phyloP scores from a whole-genome alignment of 2,888 invertebrate genomes.

The Lycaena phlaeas region DNA sequence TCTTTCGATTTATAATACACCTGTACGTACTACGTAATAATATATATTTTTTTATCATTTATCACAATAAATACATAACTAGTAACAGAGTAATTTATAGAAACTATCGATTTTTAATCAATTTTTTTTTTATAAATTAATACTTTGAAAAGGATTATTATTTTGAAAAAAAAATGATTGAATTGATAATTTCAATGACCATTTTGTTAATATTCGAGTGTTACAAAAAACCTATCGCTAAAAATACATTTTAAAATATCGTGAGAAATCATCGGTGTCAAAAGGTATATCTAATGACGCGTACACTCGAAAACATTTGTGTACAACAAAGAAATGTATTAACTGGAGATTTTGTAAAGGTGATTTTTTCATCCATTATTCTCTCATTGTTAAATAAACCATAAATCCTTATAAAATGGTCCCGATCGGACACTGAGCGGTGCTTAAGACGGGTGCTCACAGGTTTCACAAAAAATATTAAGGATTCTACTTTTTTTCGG shows the following conservation, averaged over 20 bases:
- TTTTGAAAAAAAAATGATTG: too few species aligned
- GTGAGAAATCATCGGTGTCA: slow-evolving; percentile 39
- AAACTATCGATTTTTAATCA: too few species aligned
- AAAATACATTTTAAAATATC: slow-evolving; percentile 21
- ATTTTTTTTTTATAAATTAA: not conserved
- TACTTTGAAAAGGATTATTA: not conserved
- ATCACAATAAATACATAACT: not conserved
- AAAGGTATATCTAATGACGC: slow-evolving; percentile 54
- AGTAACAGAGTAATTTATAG: not conserved
- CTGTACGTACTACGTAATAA: too few species aligned
- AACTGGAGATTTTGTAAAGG: slow-evolving; percentile 29
- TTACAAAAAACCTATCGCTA: too few species aligned
- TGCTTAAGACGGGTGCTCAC: slow-evolving; percentile 35
- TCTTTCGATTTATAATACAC: too few species aligned
- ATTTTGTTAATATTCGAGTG: not conserved
- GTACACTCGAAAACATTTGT: slow-evolving; percentile 33
- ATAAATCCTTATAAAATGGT: slow-evolving; percentile 69
- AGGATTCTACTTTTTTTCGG: slow-evolving; percentile 35
- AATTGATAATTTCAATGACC: not conserved
- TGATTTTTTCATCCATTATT: slow-evolving; percentile 28
- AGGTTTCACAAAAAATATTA: slow-evolving; percentile 33
- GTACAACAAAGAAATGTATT: slow-evolving; percentile 40
- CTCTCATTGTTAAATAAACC: slow-evolving; percentile 69
- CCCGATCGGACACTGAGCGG: slow-evolving; percentile 51
- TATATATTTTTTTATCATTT: not conserved